These are phyloP conservation scores for Ridgeia piscesae DNA, from an alignment of 1,140 invertebrate species.

Conservation along the genomic window DNA sequence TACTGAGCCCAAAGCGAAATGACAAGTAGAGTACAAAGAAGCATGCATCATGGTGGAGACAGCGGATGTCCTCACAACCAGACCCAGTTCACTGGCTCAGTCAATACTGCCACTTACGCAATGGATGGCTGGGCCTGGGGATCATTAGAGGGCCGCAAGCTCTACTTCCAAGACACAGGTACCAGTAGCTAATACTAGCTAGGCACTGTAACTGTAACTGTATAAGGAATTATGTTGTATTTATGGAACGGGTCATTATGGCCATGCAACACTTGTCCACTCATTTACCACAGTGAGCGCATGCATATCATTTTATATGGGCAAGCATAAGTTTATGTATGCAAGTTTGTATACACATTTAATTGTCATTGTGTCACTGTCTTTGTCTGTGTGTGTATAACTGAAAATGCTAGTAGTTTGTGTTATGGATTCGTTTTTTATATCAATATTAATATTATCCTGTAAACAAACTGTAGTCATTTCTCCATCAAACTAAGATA, in stretches of 20 bases:
- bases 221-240: too few relatives aligned
- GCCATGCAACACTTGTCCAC: too few relatives aligned
- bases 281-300: too few relatives aligned
- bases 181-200: not conserved
- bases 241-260: too few relatives aligned
- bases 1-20: conserved; percentile 4
- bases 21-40: not conserved
- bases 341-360: not conserved
- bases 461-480: too few relatives aligned
- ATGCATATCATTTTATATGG: too few relatives aligned
- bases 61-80: not conserved
- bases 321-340: not conserved
- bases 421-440: too few relatives aligned
- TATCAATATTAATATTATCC: not conserved
- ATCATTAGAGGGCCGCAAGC: not conserved
- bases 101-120: not conserved
- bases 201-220: too few relatives aligned
- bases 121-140: not conserved
- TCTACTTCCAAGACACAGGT: not conserved
- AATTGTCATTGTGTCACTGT: not conserved
- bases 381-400: not conserved
- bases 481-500: too few relatives aligned
- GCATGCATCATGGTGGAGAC: not conserved
- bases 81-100: not conserved
- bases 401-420: not conserved